Base-by-base conservation (phyloP, 2,888 invertebrate genomes). In the Ommatoiulus sabulosus region DNA sequence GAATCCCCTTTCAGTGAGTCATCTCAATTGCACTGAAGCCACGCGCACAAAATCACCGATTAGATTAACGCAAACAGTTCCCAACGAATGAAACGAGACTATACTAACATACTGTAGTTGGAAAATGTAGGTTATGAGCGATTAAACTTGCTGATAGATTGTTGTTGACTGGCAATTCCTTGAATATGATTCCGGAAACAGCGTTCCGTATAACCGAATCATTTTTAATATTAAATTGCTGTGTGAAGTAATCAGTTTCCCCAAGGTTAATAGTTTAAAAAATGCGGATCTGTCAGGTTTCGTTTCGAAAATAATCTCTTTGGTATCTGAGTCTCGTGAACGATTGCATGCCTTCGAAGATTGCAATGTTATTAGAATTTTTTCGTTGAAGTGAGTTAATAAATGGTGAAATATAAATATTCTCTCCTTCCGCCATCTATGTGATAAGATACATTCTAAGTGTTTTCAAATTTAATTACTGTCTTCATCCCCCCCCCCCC, bases 271-370 rank as follows among this genome's bases (percentile, higher is more conserved):
- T 10, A 4, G 4, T n/a, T 57, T 57, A 17, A 12, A 12, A n/a
- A 57, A 57, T 57, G n/a, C 57, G n/a, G 57, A 57, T 57, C n/a
- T 57, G n/a, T 57, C 57, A 3, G 57, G 57, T 57, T 57, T 57
- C n/a, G 17, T 5, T n/a, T 57, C 57, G n/a, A 17, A 52, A 15
- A 52, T 15, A 52, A 52, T 46, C 10, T 52, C 15, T 52, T 12
- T 4, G 15, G 52, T 1, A 2, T 6, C 15, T 57, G 3, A n/a
- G 4, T 57, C 5, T 17, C 57, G 3, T n/a, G 7, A 57, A 57
- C n/a, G 5, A 15, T 52, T 10, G 52, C 52, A 52, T 10, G 52
- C 10, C 52, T 46, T 46, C 46, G 46, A 46, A 46, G 12, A 46
- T 10, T 46, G 46, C 12, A 3, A 46, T 46, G 12, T 12, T 46